Conservation (phyloP, 2,888 invertebrate species). For the Allophyes oxyacanthae region DNA sequence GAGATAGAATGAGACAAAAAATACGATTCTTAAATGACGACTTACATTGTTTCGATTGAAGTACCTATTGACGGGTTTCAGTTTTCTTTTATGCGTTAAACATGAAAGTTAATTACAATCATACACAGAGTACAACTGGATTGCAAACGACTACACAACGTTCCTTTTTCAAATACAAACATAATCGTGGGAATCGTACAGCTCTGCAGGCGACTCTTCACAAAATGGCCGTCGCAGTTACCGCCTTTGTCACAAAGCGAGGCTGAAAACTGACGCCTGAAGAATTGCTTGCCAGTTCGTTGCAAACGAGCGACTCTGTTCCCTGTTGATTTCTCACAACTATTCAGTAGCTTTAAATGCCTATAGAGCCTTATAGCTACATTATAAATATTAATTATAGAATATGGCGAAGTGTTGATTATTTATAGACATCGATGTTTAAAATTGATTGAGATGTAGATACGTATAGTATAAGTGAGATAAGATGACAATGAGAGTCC, state of each 20-base stretch:
- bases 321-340: conserved; percentile 46
- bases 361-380: conserved; percentile 30
- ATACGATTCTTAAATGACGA: no score
- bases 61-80: no score
- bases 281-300: conserved; percentile 59
- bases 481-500: no score
- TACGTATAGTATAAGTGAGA: no score
- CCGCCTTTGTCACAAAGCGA: conserved; percentile 63
- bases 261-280: conserved; percentile 60
- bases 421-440: no score
- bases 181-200: conserved; percentile 35
- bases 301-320: conserved; percentile 52
- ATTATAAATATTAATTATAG: conserved; percentile 18
- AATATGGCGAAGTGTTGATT: conserved; percentile 3
- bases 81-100: neutral
- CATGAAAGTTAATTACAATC: conserved; percentile 38
- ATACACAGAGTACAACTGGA: no score
- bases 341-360: conserved; percentile 43
- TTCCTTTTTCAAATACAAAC: conserved; percentile 42
- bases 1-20: no score
- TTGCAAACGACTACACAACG: conserved; percentile 26
- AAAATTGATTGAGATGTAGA: no score
- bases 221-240: conserved; percentile 51
- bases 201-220: conserved; percentile 34
- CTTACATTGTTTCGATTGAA: no score